Evolutionary conservation across 2,888 invertebrate genomes (phyloP), one percentile per base, ranked within the genome.

Genomic region (Phalera bucephala): DNA sequence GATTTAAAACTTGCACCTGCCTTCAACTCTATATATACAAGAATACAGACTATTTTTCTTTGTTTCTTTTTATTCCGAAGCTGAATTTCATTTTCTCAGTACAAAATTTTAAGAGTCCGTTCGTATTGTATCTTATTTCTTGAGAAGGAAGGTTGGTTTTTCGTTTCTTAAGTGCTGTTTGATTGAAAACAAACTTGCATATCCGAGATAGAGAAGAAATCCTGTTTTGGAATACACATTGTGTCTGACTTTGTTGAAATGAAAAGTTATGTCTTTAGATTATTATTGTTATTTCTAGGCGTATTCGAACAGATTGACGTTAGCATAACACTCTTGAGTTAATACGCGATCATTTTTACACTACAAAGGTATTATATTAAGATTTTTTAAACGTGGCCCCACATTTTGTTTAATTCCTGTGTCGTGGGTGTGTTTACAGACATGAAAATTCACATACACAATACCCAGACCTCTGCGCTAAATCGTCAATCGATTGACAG

Each of bases 251-350:
- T 23, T 7, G 17, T 15, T 15, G 38, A 38, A 40, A 55, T 41
- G 29, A 35, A 41, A 50, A 45, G 34, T 49, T 52, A 52, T 49
- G 33, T 38, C 13, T 44, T 44, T n/a, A n/a, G n/a, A n/a, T n/a
- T n/a, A n/a, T n/a, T n/a, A n/a, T n/a, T n/a, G n/a, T n/a, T n/a
- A n/a, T n/a, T n/a, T n/a, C n/a, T n/a, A n/a, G n/a, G n/a, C n/a
- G n/a, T n/a, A n/a, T n/a, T n/a, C n/a, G n/a, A n/a, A n/a, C n/a
- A n/a, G n/a, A n/a, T n/a, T n/a, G n/a, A n/a, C n/a, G n/a, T n/a
- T n/a, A n/a, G n/a, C n/a, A n/a, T n/a, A n/a, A n/a, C n/a, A n/a
- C n/a, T n/a, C n/a, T n/a, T n/a, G n/a, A n/a, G n/a, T n/a, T n/a
- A n/a, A n/a, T n/a, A n/a, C n/a, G n/a, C n/a, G n/a, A n/a, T n/a